Conservation (phyloP, 2,888 invertebrate genomes). For the Gerris lacustris region DNA sequence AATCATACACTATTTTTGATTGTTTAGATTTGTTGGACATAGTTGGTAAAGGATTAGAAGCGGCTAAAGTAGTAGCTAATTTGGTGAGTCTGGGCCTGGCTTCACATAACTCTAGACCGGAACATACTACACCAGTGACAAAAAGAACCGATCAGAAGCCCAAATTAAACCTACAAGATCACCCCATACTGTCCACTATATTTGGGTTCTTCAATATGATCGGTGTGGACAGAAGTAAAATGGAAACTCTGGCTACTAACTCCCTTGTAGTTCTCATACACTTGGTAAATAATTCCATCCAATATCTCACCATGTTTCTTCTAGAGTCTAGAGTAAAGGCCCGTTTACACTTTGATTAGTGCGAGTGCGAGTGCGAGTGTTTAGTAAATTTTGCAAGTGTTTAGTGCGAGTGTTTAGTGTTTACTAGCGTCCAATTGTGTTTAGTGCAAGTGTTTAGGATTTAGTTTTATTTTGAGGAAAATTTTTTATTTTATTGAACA, state of each 20-base stretch:
- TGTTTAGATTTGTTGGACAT: not conserved
- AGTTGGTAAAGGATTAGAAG: conserved; percentile 1
- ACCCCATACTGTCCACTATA: not conserved
- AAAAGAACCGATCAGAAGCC: not conserved
- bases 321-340: no score
- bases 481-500: no score
- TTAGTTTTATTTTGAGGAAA: no score
- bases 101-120: not conserved
- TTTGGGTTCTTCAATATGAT: not conserved
- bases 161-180: not conserved
- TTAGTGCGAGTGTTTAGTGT: no score
- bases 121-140: not conserved
- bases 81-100: not conserved
- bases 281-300: not conserved
- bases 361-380: no score
- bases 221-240: not conserved
- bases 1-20: no score
- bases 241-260: not conserved
- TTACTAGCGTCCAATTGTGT: no score
- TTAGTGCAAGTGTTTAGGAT: no score
- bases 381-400: no score
- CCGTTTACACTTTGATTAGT: no score
- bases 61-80: not conserved
- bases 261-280: not conserved
- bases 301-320: no score